Conservation (phyloP, 2,113 vertebrate species). For the Aphelocoma coerulescens region DNA sequence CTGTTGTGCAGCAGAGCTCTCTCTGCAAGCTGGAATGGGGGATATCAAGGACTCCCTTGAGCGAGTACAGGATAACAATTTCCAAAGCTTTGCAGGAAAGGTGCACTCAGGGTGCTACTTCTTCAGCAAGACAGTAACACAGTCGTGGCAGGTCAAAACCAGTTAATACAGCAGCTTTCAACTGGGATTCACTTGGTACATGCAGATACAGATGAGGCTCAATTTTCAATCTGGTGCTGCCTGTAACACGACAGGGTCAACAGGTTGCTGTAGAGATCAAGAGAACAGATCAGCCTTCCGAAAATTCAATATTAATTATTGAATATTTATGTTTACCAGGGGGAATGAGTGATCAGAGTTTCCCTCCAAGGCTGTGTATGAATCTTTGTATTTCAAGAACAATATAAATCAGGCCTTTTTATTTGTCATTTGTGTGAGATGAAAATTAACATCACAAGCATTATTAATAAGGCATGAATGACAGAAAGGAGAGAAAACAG, state of each 20-base stretch:
- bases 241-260: constrained; percentile 35
- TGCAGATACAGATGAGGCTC: not conserved
- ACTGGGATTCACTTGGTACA: not conserved
- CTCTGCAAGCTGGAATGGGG: not conserved
- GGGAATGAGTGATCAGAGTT: constrained; percentile 43
- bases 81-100: not conserved
- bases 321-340: constrained; percentile 48
- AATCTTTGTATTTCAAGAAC: constrained; percentile 55
- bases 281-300: constrained; percentile 15
- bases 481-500: constrained; percentile 35
- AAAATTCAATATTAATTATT: constrained; percentile 65
- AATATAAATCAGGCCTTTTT: constrained; percentile 55
- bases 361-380: not conserved
- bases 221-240: not conserved
- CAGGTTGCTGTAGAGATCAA: constrained; percentile 38
- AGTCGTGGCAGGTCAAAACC: not conserved
- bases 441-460: constrained; percentile 60
- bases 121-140: not conserved
- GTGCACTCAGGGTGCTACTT: not conserved
- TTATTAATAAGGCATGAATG: constrained; percentile 60
- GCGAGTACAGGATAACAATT: not conserved
- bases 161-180: not conserved
- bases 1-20: not conserved
- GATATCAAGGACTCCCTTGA: not conserved
- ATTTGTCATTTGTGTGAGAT: constrained; percentile 53